phyloP scores from a whole-genome alignment of 2,888 invertebrate species.

The Caenorhabditis sp. region DNA sequence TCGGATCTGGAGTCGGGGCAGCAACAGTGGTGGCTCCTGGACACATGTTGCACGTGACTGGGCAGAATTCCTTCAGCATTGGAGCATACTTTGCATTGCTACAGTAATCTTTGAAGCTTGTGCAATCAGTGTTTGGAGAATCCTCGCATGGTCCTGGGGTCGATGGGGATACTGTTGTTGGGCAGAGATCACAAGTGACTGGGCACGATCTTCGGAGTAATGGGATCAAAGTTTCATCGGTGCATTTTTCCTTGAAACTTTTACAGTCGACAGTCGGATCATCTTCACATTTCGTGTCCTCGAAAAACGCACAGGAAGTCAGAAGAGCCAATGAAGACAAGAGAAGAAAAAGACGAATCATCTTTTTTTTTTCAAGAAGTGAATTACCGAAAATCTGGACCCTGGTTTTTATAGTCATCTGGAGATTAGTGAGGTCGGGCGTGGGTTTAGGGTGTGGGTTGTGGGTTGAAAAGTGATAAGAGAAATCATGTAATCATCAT shows the following conservation, averaged over 20 bases:
- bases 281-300: slow-evolving; percentile 1
- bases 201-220: slow-evolving; percentile 13
- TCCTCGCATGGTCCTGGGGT: slow-evolving; percentile 26
- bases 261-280: slow-evolving; percentile 15
- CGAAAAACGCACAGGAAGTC: not conserved
- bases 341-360: slow-evolving; percentile 12
- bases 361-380: not conserved
- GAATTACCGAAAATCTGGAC: not conserved
- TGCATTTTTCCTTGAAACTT: not conserved
- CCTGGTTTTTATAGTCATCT: not conserved
- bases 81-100: slow-evolving; percentile 24
- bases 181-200: slow-evolving; percentile 10
- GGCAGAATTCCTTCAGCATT: slow-evolving; percentile 45
- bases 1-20: slow-evolving; percentile 22
- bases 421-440: not conserved
- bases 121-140: slow-evolving; percentile 17
- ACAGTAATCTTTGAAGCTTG: slow-evolving; percentile 18
- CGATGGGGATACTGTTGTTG: slow-evolving; percentile 21
- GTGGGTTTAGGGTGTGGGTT: slow-evolving; percentile 19
- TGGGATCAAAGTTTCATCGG: not conserved
- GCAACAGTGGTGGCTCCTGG: slow-evolving; percentile 48
- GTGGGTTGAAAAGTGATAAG: not conserved
- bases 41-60: slow-evolving; percentile 50
- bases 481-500: slow-evolving; percentile 5
- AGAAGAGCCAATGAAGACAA: not conserved